Base-by-base conservation (phyloP, 2,888 invertebrate genomes). In the Lasius fuliginosus region DNA sequence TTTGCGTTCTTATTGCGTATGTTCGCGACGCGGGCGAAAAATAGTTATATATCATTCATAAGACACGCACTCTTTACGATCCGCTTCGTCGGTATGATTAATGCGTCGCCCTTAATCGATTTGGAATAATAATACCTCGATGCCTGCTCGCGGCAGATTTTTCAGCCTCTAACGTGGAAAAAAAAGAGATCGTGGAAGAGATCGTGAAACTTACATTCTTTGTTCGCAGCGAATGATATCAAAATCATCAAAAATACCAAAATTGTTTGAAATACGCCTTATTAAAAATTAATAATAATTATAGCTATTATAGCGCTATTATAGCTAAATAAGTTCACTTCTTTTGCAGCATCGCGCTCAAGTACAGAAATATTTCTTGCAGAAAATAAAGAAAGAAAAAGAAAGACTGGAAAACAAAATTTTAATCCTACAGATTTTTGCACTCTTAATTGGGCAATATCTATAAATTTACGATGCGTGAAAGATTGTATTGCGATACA, bases 31-130 rank as follows among this genome's bases (percentile, higher is more conserved):
- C 30, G 27, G 1, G 23, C 27, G 46, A 71, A 46, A 71, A 36
- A 36, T 71, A 81, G 73, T 36, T 73, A 73, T 62, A 71, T 79
- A 81, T 81, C 60, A 81, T 73, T 81, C 60, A 23, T 46, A 60
- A 60, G 73, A 27, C 73, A 81, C 79, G 60, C 79, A 73, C 33
- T 53, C 49, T 81, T 81, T 62, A 36, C 71, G 60, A 81, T 71
- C 49, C 60, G 79, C 42, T n/a, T 81, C 71, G 83, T 76, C 73
- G 49, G 84, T 74, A 89, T 91, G 91, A 91, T 91, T 91, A 91
- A 91, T 91, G 91, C 83, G 67, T 83, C 87, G 84, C 77, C 84
- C 84, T 85, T 90, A 86, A 89, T 87, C 89, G 86, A 90, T 90
- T 86, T 33, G 62, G 77, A 88, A 88, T 91, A 88, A 90, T 90